phyloP scores from a whole-genome alignment of 2,113 vertebrate genomes.

The Typhlomys cinereus region DNA sequence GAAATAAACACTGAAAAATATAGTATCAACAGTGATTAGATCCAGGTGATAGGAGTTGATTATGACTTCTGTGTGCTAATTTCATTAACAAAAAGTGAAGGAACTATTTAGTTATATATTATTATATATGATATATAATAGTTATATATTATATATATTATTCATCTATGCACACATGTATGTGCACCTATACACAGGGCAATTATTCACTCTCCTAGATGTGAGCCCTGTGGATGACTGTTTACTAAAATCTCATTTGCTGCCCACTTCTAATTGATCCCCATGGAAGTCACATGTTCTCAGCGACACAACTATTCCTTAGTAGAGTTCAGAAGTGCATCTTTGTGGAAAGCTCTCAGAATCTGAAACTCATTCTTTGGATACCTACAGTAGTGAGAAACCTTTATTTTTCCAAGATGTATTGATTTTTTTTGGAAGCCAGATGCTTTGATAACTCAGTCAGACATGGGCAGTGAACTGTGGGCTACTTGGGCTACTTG shows the following conservation, averaged over 20 bases:
- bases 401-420: slow-evolving; percentile 5
- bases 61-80: not conserved
- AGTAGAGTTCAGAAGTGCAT: not conserved
- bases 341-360: not conserved
- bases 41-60: not conserved
- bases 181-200: fast-evolving
- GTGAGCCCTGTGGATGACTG: not conserved
- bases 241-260: not conserved
- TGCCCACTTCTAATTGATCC: not conserved
- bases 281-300: not conserved
- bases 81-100: not conserved
- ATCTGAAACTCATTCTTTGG: not conserved
- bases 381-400: not conserved
- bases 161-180: fast-evolving
- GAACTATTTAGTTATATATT: too few species aligned
- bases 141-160: fast-evolving
- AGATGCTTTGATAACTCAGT: not conserved
- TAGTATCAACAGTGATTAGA: not conserved
- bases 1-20: slow-evolving; percentile 33
- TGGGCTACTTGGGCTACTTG: too few species aligned
- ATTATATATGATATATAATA: too few species aligned
- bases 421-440: not conserved
- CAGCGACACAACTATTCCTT: not conserved
- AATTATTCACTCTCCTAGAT: not conserved
- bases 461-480: not conserved